A percentile compares a stretch with the other conserved stretches of the same genome.
These are phyloP conservation scores for Crypturellus tataupa DNA, from an alignment of 2,797 vertebrate species.

Conservation along the genomic window DNA sequence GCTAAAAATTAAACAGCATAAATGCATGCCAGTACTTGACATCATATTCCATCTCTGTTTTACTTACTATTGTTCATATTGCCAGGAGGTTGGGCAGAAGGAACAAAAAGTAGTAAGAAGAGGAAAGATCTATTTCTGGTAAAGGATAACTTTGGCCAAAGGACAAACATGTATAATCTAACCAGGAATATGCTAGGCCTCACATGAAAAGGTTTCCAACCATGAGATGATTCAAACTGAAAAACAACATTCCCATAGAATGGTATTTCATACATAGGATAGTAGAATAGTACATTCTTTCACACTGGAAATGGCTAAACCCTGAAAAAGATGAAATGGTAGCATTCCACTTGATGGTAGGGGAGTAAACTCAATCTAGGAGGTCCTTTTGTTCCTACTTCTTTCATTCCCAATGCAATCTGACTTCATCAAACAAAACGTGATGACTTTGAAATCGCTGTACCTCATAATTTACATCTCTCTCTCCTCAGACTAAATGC, in stretches of 20 bases:
- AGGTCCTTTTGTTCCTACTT: not conserved
- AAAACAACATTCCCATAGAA: not conserved
- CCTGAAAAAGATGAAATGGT: not conserved
- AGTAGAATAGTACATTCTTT: not conserved
- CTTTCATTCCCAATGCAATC: not conserved
- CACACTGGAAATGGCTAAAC: not conserved
- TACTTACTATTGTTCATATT: not conserved
- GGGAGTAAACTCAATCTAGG: not conserved
- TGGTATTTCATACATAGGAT: no score
- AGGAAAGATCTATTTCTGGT: constrained; percentile 15
- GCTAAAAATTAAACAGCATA: constrained; percentile 22
- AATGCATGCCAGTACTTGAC: not conserved
- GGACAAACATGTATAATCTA: constrained; percentile 45
- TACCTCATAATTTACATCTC: not conserved
- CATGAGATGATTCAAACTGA: not conserved
- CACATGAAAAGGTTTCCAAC: constrained; percentile 44
- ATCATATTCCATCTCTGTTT: not conserved
- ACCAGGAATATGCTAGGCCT: constrained; percentile 23
- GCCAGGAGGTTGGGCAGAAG: not conserved
- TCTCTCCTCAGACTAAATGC: not conserved
- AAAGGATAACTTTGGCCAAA: not conserved
- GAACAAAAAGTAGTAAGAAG: constrained; percentile 43
- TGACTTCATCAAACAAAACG: not conserved
- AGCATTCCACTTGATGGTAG: not conserved
- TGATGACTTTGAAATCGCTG: not conserved